Conservation (phyloP, 53 echinoderm and acorn worm species). For the Mesocentrotus franciscanus region DNA sequence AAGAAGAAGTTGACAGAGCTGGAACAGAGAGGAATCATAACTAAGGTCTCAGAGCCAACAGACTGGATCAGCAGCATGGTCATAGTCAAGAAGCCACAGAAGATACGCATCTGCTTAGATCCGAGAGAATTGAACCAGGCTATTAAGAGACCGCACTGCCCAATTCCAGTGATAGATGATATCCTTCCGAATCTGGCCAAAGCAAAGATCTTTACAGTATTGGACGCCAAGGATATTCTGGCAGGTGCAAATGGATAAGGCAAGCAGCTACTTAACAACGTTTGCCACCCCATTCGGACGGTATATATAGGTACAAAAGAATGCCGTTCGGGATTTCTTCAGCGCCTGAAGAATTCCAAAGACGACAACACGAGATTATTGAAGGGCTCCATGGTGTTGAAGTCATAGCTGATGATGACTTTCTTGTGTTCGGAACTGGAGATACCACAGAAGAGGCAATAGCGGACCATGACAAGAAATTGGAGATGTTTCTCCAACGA, state of each 20-base stretch:
- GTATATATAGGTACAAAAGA: conserved; percentile 43
- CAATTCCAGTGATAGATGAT: conserved; percentile 13
- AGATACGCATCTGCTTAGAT: conserved; percentile 55
- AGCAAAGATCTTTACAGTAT: conserved; percentile 22
- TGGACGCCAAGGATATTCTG: conserved; percentile 69
- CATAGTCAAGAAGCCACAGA: conserved; percentile 57
- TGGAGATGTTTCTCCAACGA: conserved; percentile 24
- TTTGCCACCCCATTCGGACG: conserved; percentile 70
- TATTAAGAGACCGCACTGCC: conserved; percentile 40
- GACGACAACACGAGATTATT: conserved; percentile 15
- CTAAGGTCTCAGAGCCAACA: conserved; percentile 67
- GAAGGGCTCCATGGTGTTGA: conserved; percentile 51
- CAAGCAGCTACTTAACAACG: conserved; percentile 58
- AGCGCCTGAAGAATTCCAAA: conserved; percentile 54
- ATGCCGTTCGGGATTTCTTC: conserved; percentile 65
- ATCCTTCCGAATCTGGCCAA: neutral
- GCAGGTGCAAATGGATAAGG: conserved; percentile 59
- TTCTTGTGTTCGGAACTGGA: conserved; percentile 46
- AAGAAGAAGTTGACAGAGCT: conserved; percentile 61
- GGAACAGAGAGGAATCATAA: conserved; percentile 61
- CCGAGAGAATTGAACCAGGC: conserved; percentile 5
- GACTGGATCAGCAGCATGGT: conserved; percentile 73
- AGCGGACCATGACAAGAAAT: conserved; percentile 60
- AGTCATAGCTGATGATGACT: conserved; percentile 53
- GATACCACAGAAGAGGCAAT: conserved; percentile 47